phyloP scores from a whole-genome alignment of 2,888 invertebrate genomes.

The Scaptomyza reducta region DNA sequence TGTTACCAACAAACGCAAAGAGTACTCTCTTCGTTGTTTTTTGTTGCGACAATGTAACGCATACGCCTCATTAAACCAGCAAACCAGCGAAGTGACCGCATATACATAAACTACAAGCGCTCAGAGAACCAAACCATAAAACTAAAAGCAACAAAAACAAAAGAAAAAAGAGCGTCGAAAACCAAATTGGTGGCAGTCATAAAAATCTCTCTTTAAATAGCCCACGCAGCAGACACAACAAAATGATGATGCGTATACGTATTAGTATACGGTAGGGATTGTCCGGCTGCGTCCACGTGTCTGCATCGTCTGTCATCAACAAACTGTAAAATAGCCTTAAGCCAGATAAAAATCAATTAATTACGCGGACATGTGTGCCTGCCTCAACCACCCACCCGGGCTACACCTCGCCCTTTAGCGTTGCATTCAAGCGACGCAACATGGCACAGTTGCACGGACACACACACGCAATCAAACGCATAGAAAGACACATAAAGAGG shows the following conservation, averaged over 20 bases:
- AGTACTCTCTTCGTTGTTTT: constrained; percentile 7
- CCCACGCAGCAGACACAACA: constrained; percentile 43
- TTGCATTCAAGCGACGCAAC: constrained; percentile 55
- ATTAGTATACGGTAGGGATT: not conserved
- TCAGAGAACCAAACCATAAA: constrained; percentile 42
- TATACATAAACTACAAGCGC: constrained; percentile 47
- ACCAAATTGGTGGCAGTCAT: constrained; percentile 57
- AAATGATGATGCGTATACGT: constrained; percentile 27
- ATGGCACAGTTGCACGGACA: constrained; percentile 32
- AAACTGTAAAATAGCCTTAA: constrained; percentile 81
- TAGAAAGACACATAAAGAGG: constrained; percentile 16
- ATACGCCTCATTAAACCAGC: constrained; percentile 61
- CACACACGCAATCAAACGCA: constrained; percentile 34
- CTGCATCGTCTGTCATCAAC: constrained; percentile 78
- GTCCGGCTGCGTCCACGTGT: constrained; percentile 47
- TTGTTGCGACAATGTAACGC: constrained; percentile 51
- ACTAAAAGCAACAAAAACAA: constrained; percentile 24
- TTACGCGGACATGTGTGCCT: constrained; percentile 76
- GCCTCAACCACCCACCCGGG: constrained; percentile 9
- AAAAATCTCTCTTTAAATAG: constrained; percentile 75
- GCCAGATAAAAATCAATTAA: constrained; percentile 83
- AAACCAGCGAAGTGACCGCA: constrained; percentile 48
- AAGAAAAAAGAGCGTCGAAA: constrained; percentile 27
- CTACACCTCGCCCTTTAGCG: constrained; percentile 23
- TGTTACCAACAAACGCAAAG: constrained; percentile 10